Evolutionary conservation across 1,140 invertebrate species (phyloP).

Genomic region (Atta texana): DNA sequence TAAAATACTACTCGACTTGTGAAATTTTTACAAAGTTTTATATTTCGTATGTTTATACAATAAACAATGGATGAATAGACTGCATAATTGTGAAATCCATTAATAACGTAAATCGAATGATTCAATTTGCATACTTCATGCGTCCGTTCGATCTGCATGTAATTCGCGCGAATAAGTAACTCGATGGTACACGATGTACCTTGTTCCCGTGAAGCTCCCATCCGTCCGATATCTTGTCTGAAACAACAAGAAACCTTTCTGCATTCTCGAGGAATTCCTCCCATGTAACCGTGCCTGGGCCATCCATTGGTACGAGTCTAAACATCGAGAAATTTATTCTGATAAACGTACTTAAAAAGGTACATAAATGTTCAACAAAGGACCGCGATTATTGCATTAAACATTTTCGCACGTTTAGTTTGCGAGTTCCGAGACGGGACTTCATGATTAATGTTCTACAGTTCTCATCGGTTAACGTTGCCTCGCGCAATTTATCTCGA

Average conservation of each 20-base stretch:
- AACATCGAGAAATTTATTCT: conserved; percentile 24
- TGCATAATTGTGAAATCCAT: neutral
- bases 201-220: conserved; percentile 83
- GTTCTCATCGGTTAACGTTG: neutral
- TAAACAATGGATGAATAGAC: neutral
- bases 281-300: conserved; percentile 83
- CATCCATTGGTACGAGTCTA: conserved; percentile 77
- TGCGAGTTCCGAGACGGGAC: neutral
- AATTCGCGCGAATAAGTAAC: neutral
- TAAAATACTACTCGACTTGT: neutral
- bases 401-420: neutral
- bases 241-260: conserved; percentile 76
- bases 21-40: neutral
- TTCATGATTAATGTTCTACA: neutral
- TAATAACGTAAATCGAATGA: neutral
- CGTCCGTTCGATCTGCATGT: neutral
- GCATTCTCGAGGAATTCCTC: conserved; percentile 83
- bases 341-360: neutral
- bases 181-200: conserved; percentile 69
- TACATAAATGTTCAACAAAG: neutral
- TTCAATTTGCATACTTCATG: neutral
- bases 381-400: neutral
- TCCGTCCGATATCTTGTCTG: conserved; percentile 79
- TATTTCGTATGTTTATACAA: neutral
- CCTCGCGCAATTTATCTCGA: neutral